Evolutionary conservation across 2,797 vertebrate species (phyloP).

Genomic region (Enteromius thamalakanensis): DNA sequence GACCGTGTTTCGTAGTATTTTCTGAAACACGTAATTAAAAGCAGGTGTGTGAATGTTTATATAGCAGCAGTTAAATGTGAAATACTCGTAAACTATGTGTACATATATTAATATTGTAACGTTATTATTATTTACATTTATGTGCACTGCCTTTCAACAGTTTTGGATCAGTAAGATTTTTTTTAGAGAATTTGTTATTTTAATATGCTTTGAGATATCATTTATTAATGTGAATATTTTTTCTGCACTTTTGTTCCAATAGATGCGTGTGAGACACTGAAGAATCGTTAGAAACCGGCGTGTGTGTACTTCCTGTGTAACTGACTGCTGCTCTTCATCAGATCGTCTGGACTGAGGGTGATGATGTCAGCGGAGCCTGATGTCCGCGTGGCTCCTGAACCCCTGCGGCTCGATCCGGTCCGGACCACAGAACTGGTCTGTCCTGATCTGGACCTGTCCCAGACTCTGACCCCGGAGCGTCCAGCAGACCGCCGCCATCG

Average conservation of each 20-base stretch:
- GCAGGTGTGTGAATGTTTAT: neutral
- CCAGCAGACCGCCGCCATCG: neutral
- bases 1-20: neutral
- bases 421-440: slow-evolving; percentile 30
- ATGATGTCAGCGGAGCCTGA: neutral
- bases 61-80: neutral
- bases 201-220: too few species aligned
- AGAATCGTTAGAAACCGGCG: too few species aligned
- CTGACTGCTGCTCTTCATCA: neutral
- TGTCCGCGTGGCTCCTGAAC: slow-evolving; percentile 45
- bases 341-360: neutral
- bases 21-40: neutral
- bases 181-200: too few species aligned
- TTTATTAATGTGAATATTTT: too few species aligned
- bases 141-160: neutral
- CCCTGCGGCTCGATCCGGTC: slow-evolving; percentile 38
- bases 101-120: neutral
- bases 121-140: neutral
- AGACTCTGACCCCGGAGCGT: slow-evolving; percentile 57
- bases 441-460: slow-evolving; percentile 59
- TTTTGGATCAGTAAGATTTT: too few species aligned
- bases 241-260: neutral
- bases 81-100: neutral
- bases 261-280: neutral
- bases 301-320: too few species aligned